A percentile compares a stretch with the other conserved stretches of the same genome.
phyloP scores from a whole-genome alignment of 1,140 invertebrate genomes.

The Lordiphosa stackelbergi region DNA sequence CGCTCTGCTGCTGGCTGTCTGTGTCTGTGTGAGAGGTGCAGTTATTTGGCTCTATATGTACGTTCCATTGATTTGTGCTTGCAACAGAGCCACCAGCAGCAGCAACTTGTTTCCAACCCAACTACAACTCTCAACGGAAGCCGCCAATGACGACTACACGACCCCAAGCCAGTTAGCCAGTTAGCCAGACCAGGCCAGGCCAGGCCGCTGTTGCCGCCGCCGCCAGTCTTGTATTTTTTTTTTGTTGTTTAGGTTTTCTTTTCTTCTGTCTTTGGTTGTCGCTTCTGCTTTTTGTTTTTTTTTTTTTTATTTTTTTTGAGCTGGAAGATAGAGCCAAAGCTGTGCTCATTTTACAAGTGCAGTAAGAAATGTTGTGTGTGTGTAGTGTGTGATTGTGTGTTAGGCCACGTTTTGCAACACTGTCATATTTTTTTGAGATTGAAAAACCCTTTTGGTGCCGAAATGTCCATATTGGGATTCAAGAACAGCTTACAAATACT shows the following conservation, averaged over 20 bases:
- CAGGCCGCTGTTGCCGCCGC: constrained; percentile 7
- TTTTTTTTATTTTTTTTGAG: constrained; percentile 61
- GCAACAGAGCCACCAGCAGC: constrained; percentile 26
- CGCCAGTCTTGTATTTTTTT: constrained; percentile 21
- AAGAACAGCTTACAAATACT: too few species aligned
- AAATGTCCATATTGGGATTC: too few species aligned
- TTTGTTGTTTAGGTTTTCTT: constrained; percentile 39
- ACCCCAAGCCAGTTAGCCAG: constrained; percentile 48
- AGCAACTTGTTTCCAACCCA: constrained; percentile 49
- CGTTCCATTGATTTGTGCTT: constrained; percentile 54
- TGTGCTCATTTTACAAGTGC: constrained; percentile 51
- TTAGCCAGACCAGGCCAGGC: constrained; percentile 31
- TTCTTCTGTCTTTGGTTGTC: constrained; percentile 29
- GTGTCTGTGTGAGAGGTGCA: constrained; percentile 49
- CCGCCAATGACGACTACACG: constrained; percentile 63
- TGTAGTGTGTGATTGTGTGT: not conserved
- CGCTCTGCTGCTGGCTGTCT: constrained; percentile 21
- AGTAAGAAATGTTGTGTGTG: constrained; percentile 41
- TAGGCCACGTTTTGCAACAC: constrained; percentile 52
- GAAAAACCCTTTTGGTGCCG: too few species aligned
- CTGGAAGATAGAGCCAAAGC: constrained; percentile 32
- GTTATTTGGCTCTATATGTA: constrained; percentile 59
- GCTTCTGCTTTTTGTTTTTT: constrained; percentile 19
- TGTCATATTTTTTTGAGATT: constrained; percentile 5
- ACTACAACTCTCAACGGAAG: constrained; percentile 54